Percentiles rank a stretch among this genome's conserved stretches.
Evolutionary conservation across 2,888 invertebrate genomes (phyloP).

Genomic region (Melipona bicolor): DNA sequence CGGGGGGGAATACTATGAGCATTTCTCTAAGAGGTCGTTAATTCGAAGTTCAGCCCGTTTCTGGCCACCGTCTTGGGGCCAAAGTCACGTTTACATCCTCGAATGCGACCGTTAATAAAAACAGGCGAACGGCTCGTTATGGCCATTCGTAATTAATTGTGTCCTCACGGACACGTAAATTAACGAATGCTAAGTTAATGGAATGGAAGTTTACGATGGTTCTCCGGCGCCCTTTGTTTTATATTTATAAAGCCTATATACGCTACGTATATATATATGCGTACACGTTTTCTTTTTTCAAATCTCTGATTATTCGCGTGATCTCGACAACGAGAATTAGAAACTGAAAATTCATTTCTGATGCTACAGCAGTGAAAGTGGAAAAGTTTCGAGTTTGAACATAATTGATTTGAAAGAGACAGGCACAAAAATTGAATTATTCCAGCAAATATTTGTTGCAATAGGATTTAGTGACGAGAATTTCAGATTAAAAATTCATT

Average conservation of each 20-base stretch:
- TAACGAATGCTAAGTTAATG: constrained; percentile 54
- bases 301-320: neutral
- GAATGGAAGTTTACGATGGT: constrained; percentile 41
- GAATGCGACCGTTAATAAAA: constrained; percentile 55
- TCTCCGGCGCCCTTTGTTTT: neutral
- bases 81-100: constrained; percentile 60
- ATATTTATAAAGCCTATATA: neutral
- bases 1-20: constrained; percentile 11
- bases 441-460: neutral
- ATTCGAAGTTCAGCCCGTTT: constrained; percentile 42
- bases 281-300: neutral
- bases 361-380: neutral
- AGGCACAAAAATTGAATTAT: too few relatives aligned
- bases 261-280: too few relatives aligned
- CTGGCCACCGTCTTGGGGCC: constrained; percentile 47
- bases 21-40: too few relatives aligned
- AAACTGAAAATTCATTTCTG: neutral
- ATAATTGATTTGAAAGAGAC: neutral
- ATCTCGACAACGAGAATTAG: neutral
- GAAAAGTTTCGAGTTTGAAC: neutral
- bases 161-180: constrained; percentile 43
- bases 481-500: too few relatives aligned
- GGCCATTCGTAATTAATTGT: constrained; percentile 58
- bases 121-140: constrained; percentile 61
- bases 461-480: too few relatives aligned